Conservation (phyloP, 2,888 invertebrate genomes). For the Anticlea derivata region DNA sequence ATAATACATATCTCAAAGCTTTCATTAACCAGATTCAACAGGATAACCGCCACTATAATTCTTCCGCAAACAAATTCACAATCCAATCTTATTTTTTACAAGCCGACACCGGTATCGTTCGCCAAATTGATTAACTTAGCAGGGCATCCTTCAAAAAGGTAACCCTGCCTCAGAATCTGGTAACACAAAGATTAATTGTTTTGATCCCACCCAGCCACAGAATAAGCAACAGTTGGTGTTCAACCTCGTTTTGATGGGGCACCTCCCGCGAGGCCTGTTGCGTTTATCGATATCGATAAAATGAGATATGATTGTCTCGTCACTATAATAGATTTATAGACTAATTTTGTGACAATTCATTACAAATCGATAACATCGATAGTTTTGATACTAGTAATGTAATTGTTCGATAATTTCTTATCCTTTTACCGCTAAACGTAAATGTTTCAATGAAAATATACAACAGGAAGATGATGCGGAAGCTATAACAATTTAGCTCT, state of each 20-base stretch:
- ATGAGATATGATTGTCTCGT: constrained; percentile 28
- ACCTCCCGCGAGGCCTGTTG: constrained; percentile 40
- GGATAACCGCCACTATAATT: constrained; percentile 32
- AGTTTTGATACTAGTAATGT: no score
- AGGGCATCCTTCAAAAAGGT: constrained; percentile 57
- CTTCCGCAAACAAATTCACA: constrained; percentile 43
- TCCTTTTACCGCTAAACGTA: no score
- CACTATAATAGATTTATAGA: constrained; percentile 27
- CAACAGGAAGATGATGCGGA: constrained; percentile 2
- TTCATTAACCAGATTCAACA: constrained; percentile 7
- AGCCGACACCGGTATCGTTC: constrained; percentile 49
- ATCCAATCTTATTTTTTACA: constrained; percentile 47
- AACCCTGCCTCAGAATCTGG: constrained; percentile 60
- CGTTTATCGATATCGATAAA: constrained; percentile 44
- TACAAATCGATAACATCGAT: background rate
- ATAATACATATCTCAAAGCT: background rate
- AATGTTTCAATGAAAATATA: background rate
- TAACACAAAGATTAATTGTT: constrained; percentile 77
- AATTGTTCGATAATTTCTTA: no score
- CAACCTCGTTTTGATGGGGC: constrained; percentile 40
- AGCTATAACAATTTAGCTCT: constrained; percentile 1
- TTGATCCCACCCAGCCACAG: constrained; percentile 58
- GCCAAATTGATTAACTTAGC: constrained; percentile 74
- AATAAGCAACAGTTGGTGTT: constrained; percentile 4
- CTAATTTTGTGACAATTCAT: constrained; percentile 3